Base-by-base conservation (phyloP, 2,797 vertebrate species). In the Amblyopsis hoosieri region DNA sequence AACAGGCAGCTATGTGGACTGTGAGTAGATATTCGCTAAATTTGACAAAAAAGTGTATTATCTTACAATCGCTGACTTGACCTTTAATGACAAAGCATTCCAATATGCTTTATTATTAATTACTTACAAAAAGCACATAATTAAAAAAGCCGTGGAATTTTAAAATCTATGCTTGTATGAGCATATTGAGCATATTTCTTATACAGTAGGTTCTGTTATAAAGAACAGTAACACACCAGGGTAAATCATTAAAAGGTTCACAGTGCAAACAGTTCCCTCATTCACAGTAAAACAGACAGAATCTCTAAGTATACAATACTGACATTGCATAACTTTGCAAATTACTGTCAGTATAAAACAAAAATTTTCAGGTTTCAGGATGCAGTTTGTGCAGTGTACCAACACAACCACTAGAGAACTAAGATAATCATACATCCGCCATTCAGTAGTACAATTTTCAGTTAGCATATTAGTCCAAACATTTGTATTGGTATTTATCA, bases 211-310 rank as follows among this genome's bases (percentile, higher is more conserved):
- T 67, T 45, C 47, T 12, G 33, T 33, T 33, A 19, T 42, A 29
- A 58, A 66, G 62, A 59, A 37, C 52, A 60, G 12, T 1, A 13
- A 65, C 54, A 68, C 69, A 81, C 72, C 54, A 68, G 56, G 62
- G 67, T 85, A 86, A 87, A 79, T 88, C 87, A 29, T 29, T 29
- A 29, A 29, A 31, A 72, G 37, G 69, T 78, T 82, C 81, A 85
- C 78, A 86, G 79, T 69, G 75, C 72, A 80, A 73, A 82, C 80
- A 83, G 74, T 52, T 71, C 67, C 78, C 71, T 81, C 76, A 67
- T 89, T 91, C 88, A 88, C 88, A 88, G 85, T 83, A 57, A 66
- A 7, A 79, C 50, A 47, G 70, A 62, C 53, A 78, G 57, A 67
- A 37, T 66, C 65, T 76, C 57, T 49, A 49, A 64, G 59, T 65